Conservation (phyloP, 2,113 vertebrate genomes). For the Atrichornis clamosus region DNA sequence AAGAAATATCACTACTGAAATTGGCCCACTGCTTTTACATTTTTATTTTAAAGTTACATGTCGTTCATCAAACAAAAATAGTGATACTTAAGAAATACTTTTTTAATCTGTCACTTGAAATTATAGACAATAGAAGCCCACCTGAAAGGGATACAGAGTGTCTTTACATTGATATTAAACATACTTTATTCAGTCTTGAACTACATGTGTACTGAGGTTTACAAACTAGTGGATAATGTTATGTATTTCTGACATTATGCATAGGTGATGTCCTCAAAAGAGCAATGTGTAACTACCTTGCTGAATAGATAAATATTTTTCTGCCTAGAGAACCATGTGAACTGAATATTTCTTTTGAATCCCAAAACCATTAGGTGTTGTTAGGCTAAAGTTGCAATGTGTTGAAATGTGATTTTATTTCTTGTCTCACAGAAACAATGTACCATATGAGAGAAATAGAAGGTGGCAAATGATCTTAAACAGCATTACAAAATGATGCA, state of each 20-base stretch:
- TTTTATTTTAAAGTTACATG: neutral
- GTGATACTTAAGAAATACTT: neutral
- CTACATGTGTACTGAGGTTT: neutral
- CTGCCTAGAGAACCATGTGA: neutral
- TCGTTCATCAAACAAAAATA: neutral
- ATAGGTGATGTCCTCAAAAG: neutral
- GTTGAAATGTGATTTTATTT: neutral
- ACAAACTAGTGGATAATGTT: neutral
- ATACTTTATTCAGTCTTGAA: neutral
- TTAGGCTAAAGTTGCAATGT: neutral
- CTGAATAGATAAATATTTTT: neutral
- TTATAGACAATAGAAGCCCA: neutral
- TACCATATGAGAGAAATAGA: neutral
- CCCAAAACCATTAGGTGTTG: neutral
- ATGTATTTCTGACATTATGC: neutral
- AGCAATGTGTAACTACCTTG: neutral
- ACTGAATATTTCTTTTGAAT: neutral
- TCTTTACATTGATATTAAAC: neutral
- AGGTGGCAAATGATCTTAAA: neutral
- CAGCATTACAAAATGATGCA: neutral
- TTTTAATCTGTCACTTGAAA: neutral
- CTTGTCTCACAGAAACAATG: neutral
- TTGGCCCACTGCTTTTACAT: neutral
- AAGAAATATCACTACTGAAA: neutral
- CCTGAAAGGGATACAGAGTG: accelerated